Base-by-base conservation (phyloP, 1,140 invertebrate species). In the Lucilia cuprina region DNA sequence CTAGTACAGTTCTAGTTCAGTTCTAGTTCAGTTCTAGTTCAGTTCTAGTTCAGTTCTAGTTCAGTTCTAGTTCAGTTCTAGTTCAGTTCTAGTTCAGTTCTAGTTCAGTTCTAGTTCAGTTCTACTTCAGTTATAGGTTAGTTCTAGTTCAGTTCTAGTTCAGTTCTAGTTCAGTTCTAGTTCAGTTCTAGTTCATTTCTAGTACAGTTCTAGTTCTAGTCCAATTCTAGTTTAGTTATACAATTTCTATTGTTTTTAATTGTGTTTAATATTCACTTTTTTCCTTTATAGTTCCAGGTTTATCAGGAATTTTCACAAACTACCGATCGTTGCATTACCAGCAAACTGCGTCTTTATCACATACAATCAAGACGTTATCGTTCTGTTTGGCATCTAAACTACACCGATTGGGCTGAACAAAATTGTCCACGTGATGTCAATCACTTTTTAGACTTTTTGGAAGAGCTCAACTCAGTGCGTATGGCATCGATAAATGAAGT, bases 401-500 rank as follows among this genome's bases (percentile, higher is more conserved):
- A 95, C 89, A 94, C 94, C 41, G 94, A 95, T 89, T 96, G 96
- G 96, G 94, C 94, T 13, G 94, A 95, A 88, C 93, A 94, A 87
- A 93, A 93, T 85, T 94, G 94, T 91, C 95, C 95, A 0, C 92
- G 93, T 30, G 93, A 94, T 84, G 92, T 94, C 17, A 93, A 93
- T 85, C 93, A 94, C 83, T 96, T 95, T 88, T 90, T 95, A 87
- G 96, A 94, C 74, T 97, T 97, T 90, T 92, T 98, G 47, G 96
- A 97, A 91, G 96, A 98, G 90, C 92, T 98, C 85, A 96, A 95
- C 88, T 96, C 95, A 1, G 95, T 98, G 3, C 93, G 96, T 41
- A 92, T 96, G 88, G 94, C 96, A 84, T 94, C 94, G 75, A 93
- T 94, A 60, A 92, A 92, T 55, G 94, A 96, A 87, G 93, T 94